Conservation (phyloP, 2,113 vertebrate species). For the Albula glossodonta region DNA sequence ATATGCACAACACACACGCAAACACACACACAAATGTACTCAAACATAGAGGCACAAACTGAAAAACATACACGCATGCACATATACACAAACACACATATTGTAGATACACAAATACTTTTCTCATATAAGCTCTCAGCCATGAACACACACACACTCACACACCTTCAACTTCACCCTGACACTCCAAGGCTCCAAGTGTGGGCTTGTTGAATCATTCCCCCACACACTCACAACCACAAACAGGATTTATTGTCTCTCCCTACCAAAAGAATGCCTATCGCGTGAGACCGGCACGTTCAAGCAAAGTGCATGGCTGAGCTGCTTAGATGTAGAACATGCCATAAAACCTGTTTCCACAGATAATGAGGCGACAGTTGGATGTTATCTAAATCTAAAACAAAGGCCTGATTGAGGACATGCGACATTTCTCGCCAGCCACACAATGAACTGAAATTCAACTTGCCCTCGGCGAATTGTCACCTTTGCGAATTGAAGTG, state of each 20-base stretch:
- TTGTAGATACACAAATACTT: no score
- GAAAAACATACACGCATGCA: not conserved
- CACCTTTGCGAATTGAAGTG: no score
- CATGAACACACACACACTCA: not conserved
- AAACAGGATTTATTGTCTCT: not conserved
- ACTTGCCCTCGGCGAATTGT: not conserved
- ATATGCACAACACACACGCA: not conserved
- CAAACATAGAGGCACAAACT: not conserved
- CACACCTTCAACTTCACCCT: not conserved
- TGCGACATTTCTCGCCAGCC: not conserved
- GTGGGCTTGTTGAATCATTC: not conserved
- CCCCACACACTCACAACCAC: not conserved
- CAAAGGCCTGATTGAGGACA: conserved; percentile 15
- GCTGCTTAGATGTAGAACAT: conserved; percentile 40
- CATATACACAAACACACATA: not conserved
- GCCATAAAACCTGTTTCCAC: conserved; percentile 29
- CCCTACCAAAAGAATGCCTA: not conserved
- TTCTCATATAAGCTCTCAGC: not conserved
- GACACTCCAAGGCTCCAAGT: not conserved
- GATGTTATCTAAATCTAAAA: conserved; percentile 23
- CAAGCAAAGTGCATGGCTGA: not conserved
- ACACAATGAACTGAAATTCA: not conserved
- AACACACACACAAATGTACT: not conserved
- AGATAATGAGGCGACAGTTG: conserved; percentile 23
- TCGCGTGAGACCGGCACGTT: not conserved